phyloP scores from a whole-genome alignment of 2,888 invertebrate genomes.

The Harpagoxenus sublaevis region DNA sequence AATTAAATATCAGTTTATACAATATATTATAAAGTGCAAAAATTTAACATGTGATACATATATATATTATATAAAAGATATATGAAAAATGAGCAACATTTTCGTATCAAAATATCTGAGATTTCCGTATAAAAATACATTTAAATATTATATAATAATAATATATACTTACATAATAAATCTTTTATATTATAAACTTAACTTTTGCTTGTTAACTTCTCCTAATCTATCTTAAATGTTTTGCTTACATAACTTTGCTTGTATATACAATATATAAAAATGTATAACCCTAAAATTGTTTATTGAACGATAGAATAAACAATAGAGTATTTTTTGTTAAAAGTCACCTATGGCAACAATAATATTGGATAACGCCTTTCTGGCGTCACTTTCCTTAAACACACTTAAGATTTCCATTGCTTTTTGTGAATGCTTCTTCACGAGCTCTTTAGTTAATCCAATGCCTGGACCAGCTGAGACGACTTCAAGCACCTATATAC shows the following conservation, averaged over 20 bases:
- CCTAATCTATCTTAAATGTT: neutral
- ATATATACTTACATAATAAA: too few relatives aligned
- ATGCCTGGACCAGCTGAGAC: slow-evolving; percentile 91
- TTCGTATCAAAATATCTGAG: slow-evolving; percentile 17
- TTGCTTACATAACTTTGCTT: neutral
- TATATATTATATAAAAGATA: slow-evolving; percentile 16
- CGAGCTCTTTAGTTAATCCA: slow-evolving; percentile 91
- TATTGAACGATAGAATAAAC: neutral
- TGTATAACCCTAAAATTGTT: neutral
- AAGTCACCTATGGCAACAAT: slow-evolving; percentile 94
- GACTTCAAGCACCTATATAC: slow-evolving; percentile 87
- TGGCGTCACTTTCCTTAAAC: slow-evolving; percentile 93
- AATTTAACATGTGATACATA: neutral
- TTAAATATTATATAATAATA: slow-evolving; percentile 5
- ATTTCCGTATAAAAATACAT: slow-evolving; percentile 16
- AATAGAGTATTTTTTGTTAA: slow-evolving; percentile 76
- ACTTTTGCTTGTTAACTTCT: neutral
- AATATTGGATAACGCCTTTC: slow-evolving; percentile 94
- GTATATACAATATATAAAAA: neutral
- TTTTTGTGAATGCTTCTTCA: slow-evolving; percentile 91
- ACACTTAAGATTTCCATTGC: slow-evolving; percentile 92
- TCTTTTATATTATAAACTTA: too few relatives aligned
- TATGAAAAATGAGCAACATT: neutral
- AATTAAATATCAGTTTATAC: slow-evolving; percentile 23
- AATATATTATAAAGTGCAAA: slow-evolving; percentile 4